These are phyloP conservation scores for Entomyzon cyanotis DNA, from an alignment of 2,113 vertebrate species.

Conservation along the genomic window DNA sequence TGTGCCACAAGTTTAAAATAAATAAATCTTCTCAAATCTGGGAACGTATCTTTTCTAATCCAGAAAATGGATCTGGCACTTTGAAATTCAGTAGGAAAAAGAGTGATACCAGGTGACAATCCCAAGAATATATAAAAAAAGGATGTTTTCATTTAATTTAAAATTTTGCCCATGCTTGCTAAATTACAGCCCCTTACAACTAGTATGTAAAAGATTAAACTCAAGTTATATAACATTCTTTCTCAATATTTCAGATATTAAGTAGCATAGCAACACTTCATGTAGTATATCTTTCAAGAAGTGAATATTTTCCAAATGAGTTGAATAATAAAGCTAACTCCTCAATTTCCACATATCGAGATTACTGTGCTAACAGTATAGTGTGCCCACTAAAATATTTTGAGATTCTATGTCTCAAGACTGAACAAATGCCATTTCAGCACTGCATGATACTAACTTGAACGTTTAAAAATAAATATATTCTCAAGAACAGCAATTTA, in stretches of 20 bases:
- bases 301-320: background rate
- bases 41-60: background rate
- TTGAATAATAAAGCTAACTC: background rate
- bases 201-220: background rate
- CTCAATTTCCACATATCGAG: background rate
- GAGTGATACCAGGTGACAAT: background rate
- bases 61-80: background rate
- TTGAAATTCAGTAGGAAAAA: background rate
- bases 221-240: background rate
- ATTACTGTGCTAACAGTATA: background rate
- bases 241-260: background rate
- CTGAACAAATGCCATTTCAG: background rate
- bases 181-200: background rate
- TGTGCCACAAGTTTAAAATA: background rate
- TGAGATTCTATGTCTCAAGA: background rate
- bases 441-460: background rate
- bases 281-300: background rate
- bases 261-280: background rate
- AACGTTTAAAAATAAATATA: background rate
- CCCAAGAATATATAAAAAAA: background rate
- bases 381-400: background rate
- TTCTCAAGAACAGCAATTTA: background rate
- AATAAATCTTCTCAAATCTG: background rate
- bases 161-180: background rate
- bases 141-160: background rate